Evolutionary conservation across 2,797 vertebrate genomes (phyloP).

Genomic region (Trematomus bernacchii): DNA sequence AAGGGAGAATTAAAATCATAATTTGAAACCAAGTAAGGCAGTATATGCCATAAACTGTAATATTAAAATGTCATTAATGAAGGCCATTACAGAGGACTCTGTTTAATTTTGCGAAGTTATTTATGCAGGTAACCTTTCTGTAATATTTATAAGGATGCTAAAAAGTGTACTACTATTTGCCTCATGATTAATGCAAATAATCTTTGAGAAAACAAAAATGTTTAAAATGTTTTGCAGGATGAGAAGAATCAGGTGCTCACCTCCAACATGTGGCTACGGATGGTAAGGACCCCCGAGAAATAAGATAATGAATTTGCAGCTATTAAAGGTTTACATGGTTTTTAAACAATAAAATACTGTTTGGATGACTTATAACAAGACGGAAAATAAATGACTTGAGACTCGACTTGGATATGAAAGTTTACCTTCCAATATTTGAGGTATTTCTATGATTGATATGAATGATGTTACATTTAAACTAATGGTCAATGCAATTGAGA

Average conservation of each 20-base stretch:
- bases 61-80: background rate
- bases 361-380: too few relatives aligned
- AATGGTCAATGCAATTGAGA: background rate
- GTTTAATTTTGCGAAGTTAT: background rate
- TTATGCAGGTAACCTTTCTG: background rate
- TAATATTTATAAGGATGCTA: background rate
- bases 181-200: background rate
- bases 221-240: slow-evolving; percentile 77
- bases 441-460: background rate
- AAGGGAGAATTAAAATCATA: background rate
- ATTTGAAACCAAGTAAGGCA: background rate
- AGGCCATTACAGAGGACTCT: background rate
- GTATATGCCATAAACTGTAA: slow-evolving; percentile 3
- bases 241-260: slow-evolving; percentile 90
- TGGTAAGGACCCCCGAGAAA: slow-evolving; percentile 78
- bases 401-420: too few relatives aligned
- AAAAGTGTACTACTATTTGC: background rate
- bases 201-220: background rate
- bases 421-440: too few relatives aligned
- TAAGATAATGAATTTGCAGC: slow-evolving; percentile 12
- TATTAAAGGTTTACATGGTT: background rate
- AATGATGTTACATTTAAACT: background rate
- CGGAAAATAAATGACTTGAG: too few relatives aligned
- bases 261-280: slow-evolving; percentile 87
- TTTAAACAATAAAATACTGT: background rate